A percentile compares a stretch with the other conserved stretches of the same genome.
Evolutionary conservation across 2,888 invertebrate genomes (phyloP).

Genomic region (Apeira syringaria): DNA sequence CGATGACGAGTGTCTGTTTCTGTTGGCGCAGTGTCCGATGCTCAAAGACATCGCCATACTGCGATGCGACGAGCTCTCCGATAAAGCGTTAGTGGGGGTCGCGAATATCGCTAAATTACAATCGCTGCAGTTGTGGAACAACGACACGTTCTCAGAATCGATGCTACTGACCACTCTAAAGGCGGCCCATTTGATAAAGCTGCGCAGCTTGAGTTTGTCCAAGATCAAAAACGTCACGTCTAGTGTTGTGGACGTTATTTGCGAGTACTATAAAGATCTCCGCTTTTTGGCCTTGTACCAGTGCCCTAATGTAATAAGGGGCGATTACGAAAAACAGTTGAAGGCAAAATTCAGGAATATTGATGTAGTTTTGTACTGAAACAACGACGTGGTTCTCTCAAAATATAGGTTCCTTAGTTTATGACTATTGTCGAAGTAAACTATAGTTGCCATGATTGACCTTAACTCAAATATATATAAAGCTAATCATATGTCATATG

Average conservation of each 20-base stretch:
- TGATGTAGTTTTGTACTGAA: slow-evolving; percentile 67
- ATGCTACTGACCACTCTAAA: slow-evolving; percentile 55
- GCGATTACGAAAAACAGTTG: slow-evolving; percentile 68
- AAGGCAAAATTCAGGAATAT: slow-evolving; percentile 72
- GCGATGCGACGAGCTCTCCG: slow-evolving; percentile 68
- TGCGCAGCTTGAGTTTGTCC: slow-evolving; percentile 69
- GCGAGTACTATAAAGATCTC: slow-evolving; percentile 66
- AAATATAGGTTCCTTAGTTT: no score
- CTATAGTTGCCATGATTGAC: no score
- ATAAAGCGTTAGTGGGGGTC: slow-evolving; percentile 56
- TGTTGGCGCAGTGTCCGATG: slow-evolving; percentile 58
- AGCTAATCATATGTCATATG: no score
- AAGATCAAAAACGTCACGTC: slow-evolving; percentile 66
- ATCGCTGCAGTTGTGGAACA: slow-evolving; percentile 75
- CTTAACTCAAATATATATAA: no score
- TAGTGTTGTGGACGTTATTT: slow-evolving; percentile 64
- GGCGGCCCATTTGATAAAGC: slow-evolving; percentile 49
- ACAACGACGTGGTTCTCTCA: no score
- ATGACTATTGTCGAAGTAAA: no score
- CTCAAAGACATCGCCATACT: slow-evolving; percentile 67
- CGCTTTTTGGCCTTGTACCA: slow-evolving; percentile 72
- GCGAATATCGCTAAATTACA: slow-evolving; percentile 50
- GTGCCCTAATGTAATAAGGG: slow-evolving; percentile 66
- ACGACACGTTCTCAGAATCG: slow-evolving; percentile 59
- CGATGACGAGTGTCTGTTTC: slow-evolving; percentile 57